These are phyloP conservation scores for Epirrhoe tristata DNA, from an alignment of 2,888 invertebrate genomes.

Conservation along the genomic window DNA sequence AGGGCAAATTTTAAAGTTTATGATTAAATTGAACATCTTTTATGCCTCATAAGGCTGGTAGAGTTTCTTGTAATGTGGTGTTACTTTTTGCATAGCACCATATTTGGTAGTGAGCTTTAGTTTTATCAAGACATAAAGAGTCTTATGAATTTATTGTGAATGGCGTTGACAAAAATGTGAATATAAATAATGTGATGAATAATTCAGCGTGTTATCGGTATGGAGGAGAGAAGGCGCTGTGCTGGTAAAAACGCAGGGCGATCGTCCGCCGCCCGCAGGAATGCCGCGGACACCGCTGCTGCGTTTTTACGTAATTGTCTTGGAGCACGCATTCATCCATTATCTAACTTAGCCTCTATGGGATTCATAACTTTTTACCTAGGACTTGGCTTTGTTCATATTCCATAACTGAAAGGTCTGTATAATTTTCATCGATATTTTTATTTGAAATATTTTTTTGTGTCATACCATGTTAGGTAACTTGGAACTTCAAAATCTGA, in stretches of 20 bases:
- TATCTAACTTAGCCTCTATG: constrained; percentile 65
- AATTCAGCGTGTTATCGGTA: constrained; percentile 84
- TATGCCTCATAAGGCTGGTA: constrained; percentile 58
- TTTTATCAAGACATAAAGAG: constrained; percentile 85
- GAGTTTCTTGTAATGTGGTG: constrained; percentile 60
- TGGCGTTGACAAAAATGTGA: constrained; percentile 85
- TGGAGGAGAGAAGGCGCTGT: constrained; percentile 68
- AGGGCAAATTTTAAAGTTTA: constrained; percentile 5
- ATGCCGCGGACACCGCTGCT: constrained; percentile 71
- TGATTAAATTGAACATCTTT: constrained; percentile 13
- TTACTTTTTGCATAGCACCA: constrained; percentile 67
- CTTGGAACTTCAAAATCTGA: constrained; percentile 30
- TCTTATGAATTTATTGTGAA: constrained; percentile 82
- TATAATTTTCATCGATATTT: constrained; percentile 39
- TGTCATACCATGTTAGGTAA: constrained; percentile 26
- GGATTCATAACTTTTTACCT: constrained; percentile 49
- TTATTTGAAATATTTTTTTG: constrained; percentile 28
- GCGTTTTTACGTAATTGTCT: constrained; percentile 83
- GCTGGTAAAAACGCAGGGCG: constrained; percentile 67
- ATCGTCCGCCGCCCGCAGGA: constrained; percentile 68
- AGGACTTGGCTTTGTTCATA: constrained; percentile 45
- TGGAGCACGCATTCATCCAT: constrained; percentile 82
- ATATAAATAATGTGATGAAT: constrained; percentile 83
- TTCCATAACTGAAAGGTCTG: constrained; percentile 46
- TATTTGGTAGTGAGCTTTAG: constrained; percentile 80